phyloP scores from a whole-genome alignment of 1,140 invertebrate species.

The Ceratosolen solmsi region DNA sequence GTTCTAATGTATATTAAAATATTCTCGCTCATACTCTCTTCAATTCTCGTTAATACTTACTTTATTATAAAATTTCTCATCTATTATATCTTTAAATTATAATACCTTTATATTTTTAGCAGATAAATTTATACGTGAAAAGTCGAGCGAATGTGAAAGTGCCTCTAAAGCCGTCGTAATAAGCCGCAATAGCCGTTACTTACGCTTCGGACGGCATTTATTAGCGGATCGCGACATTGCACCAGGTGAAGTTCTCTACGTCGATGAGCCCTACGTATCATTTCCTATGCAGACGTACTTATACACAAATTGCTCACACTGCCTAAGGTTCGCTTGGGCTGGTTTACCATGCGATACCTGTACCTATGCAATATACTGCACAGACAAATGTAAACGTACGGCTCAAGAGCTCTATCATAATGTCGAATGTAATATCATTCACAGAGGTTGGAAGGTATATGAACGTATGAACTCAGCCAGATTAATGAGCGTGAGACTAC shows the following conservation, averaged over 20 bases:
- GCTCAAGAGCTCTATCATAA: slow-evolving; percentile 20
- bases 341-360: slow-evolving; percentile 21
- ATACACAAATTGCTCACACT: slow-evolving; percentile 42
- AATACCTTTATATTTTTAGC: neutral
- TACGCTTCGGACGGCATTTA: slow-evolving; percentile 25
- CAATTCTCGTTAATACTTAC: no score
- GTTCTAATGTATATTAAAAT: no score
- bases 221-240: neutral
- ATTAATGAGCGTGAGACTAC: slow-evolving; percentile 14
- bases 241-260: slow-evolving; percentile 24
- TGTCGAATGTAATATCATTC: slow-evolving; percentile 28
- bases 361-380: slow-evolving; percentile 22
- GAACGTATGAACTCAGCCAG: neutral
- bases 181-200: neutral
- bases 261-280: neutral
- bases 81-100: no score
- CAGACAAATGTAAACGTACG: neutral
- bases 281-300: neutral
- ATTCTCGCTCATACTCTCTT: no score
- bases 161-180: neutral
- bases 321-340: slow-evolving; percentile 36
- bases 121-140: neutral
- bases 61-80: no score
- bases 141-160: neutral
- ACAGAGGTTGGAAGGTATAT: neutral